Base-by-base conservation (phyloP, 2,797 vertebrate genomes). In the Clamator glandarius region DNA sequence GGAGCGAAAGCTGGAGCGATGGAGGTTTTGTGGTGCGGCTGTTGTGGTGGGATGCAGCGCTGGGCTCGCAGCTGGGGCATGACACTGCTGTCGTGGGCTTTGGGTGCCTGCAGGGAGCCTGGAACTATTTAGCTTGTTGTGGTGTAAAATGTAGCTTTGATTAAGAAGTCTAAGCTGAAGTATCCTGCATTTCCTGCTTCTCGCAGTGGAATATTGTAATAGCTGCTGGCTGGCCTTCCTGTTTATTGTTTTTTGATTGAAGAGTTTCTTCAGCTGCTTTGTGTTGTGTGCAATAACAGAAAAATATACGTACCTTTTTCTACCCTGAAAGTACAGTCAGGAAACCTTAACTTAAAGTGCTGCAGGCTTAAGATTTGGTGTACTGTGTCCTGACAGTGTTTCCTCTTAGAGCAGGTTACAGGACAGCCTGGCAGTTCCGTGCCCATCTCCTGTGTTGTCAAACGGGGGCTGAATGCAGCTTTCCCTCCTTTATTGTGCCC, bases 221-320 rank as follows among this genome's bases (percentile, higher is more conserved):
- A 54, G 12, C 25, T 15, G 41, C 3, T 7, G 19, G 3, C 15
- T 81, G 35, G 7, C 29, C 28, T 46, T 21, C 20, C 18, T 46
- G 19, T 46, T 46, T 46, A 20, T 25, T 41, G 17, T 8, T 25
- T n/a, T 14, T 33, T 26, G 5, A 11, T 5, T 11, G 35, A n/a
- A 59, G 64, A 4, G 5, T 3, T 31, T 84, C n/a, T 67, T 10
- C 31, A 23, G 29, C 21, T 31, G 41, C 23, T 44, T 44, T 29
- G 15, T 29, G 3, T 0, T 6, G 20, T 26, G 28, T 23, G 67
- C 39, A 35, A 2, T 78, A n/a, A 19, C 23, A 52, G 48, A 28
- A 28, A 36, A 54, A 15, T 11, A 2, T 9, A 0, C 0, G 0
- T 35, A 0, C 7, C 10, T 31, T 8, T 42, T n/a, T 24, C 44